Conservation (phyloP, 1,140 invertebrate genomes). For the Scylla paramamosain region DNA sequence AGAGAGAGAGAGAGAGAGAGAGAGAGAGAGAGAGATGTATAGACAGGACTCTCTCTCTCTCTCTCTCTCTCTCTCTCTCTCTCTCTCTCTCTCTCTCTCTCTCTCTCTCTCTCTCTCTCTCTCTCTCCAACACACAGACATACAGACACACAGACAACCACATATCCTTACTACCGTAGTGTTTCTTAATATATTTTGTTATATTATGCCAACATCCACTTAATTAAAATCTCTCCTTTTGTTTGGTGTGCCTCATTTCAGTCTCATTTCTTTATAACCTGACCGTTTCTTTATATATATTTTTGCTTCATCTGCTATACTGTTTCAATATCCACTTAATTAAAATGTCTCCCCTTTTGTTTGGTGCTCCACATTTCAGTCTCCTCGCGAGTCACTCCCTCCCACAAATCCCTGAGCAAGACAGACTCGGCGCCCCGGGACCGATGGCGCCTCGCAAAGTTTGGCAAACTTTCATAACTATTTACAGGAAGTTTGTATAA, state of each 20-base stretch:
- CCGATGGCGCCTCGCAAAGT: background rate
- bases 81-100: no score
- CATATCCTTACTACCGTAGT: background rate
- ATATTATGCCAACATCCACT: background rate
- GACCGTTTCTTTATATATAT: no score
- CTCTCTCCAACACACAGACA: background rate
- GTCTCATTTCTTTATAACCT: background rate
- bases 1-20: no score
- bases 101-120: no score
- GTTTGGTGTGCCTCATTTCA: background rate
- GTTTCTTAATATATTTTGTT: background rate
- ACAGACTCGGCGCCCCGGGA: background rate
- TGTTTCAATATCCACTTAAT: background rate
- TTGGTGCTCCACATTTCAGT: background rate
- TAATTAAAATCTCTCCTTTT: background rate
- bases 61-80: no score
- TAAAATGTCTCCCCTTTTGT: background rate
- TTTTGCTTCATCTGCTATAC: background rate
- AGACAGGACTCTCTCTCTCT: background rate
- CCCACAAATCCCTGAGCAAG: background rate
- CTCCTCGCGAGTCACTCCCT: background rate
- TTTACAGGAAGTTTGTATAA: conserved; percentile 27
- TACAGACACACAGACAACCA: background rate
- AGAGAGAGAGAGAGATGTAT: no score
- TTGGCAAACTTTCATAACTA: conserved; percentile 25